phyloP scores from a whole-genome alignment of 2,888 invertebrate genomes.

The Euproctis similis region DNA sequence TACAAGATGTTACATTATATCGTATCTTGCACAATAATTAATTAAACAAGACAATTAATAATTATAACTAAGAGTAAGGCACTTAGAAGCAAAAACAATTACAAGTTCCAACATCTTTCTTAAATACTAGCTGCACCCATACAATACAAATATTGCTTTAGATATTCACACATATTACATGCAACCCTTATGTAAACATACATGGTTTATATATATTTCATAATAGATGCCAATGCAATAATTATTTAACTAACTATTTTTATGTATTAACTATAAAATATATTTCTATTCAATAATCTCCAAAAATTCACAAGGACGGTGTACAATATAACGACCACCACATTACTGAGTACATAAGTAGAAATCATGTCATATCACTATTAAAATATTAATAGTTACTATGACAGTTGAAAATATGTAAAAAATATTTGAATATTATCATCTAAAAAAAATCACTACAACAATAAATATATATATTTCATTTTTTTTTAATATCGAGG shows the following conservation, averaged over 20 bases:
- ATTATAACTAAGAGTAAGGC: slow-evolving; percentile 29
- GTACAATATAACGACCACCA: slow-evolving; percentile 68
- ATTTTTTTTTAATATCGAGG: slow-evolving; percentile 50
- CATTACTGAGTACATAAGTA: slow-evolving; percentile 57
- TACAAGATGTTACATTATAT: slow-evolving; percentile 10
- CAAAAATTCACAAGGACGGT: slow-evolving; percentile 74
- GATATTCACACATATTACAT: slow-evolving; percentile 34
- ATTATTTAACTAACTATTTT: slow-evolving; percentile 47
- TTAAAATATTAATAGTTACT: slow-evolving; percentile 46
- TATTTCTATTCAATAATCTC: slow-evolving; percentile 69
- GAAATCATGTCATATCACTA: slow-evolving; percentile 49
- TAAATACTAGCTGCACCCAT: slow-evolving; percentile 45
- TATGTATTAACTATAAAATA: slow-evolving; percentile 58
- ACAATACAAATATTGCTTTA: slow-evolving; percentile 38
- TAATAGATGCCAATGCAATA: slow-evolving; percentile 55
- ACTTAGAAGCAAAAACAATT: slow-evolving; percentile 27
- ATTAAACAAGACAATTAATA: slow-evolving; percentile 10
- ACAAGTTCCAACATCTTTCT: slow-evolving; percentile 26
- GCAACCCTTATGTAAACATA: slow-evolving; percentile 34
- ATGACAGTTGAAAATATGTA: slow-evolving; percentile 52
- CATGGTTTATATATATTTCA: too few relatives aligned
- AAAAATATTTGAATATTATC: slow-evolving; percentile 59
- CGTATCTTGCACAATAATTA: slow-evolving; percentile 5
- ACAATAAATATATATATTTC: slow-evolving; percentile 62
- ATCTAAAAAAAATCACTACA: slow-evolving; percentile 62